Evolutionary conservation across 2,113 vertebrate genomes (phyloP), one percentile per base, ranked within the genome.

Genomic region (Eclectus roratus): DNA sequence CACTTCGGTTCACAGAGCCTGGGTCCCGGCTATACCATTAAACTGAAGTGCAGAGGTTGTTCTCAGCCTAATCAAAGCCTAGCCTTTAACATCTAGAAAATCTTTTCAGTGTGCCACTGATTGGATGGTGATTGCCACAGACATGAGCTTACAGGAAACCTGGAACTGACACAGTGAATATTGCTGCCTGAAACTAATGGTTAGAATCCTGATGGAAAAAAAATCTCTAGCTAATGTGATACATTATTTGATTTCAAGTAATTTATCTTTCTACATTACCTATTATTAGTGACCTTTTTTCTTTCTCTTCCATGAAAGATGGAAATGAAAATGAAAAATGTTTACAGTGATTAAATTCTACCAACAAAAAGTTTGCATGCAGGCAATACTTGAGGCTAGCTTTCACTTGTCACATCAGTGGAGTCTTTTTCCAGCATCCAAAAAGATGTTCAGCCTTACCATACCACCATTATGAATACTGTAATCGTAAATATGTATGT

Each of bases 321-420:
- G 56, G 56, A 58, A 58, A 35, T 96, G 84, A 96, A 96, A 96
- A 81, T 88, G 80, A 74, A 73, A 91, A 96, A 94, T 92, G 83
- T 95, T 96, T 85, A 96, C 82, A 58, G 24, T 87, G 70, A 93
- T 93, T 93, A 87, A 87, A 96, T 93, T 88, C 89, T 65, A 95
- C 50, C 85, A 91, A 37, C 12, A 89, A 85, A 35, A 95, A 61
- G 88, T 39, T 88, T 94, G 77, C 74, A 88, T 46, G 77, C 21
- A 93, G 80, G 55, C 43, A 87, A 37, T 91, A 71, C 65, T 49
- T 93, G 69, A 95, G 46, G 68, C 71, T 91, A 89, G 79, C 21
- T 88, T 80, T 81, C 71, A 90, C 82, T 73, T 83, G 69, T 29
- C n/a, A 64, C 14, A 43, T 82, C 8, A 5, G 35, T 83, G 53